Conservation (phyloP, 2,888 invertebrate species). For the Agrochola macilenta region DNA sequence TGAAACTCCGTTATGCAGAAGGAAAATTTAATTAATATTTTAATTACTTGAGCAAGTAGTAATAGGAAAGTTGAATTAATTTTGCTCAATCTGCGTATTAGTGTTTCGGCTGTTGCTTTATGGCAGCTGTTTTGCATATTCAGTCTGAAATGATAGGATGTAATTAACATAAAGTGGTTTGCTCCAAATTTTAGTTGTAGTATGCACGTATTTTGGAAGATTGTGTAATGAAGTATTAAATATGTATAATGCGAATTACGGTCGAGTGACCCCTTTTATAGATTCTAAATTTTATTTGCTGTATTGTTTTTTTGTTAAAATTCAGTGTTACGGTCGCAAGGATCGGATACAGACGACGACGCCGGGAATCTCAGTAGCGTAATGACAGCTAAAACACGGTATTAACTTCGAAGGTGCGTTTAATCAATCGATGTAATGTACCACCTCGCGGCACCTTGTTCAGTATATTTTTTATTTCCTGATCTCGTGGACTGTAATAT, state of each 20-base stretch:
- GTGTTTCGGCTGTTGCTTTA: constrained; percentile 51
- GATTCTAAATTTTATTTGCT: background rate
- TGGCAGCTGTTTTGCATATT: constrained; percentile 35
- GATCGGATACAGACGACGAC: too few relatives aligned
- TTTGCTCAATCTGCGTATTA: constrained; percentile 57
- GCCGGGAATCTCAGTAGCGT: too few relatives aligned
- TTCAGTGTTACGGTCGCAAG: background rate
- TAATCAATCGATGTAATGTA: background rate
- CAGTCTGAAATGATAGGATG: constrained; percentile 21
- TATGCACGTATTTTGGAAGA: background rate
- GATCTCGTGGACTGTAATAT: background rate
- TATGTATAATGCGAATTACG: background rate
- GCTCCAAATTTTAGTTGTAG: background rate
- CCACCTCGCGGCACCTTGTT: background rate
- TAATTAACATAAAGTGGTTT: constrained; percentile 22
- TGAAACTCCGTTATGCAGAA: constrained; percentile 54
- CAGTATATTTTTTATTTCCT: background rate
- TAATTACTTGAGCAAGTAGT: constrained; percentile 56
- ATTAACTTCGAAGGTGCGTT: background rate
- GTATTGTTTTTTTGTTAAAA: background rate
- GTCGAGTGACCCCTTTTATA: background rate
- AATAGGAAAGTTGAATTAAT: constrained; percentile 54
- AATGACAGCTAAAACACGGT: background rate
- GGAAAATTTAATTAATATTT: constrained; percentile 64
- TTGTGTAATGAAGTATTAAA: background rate